Evolutionary conservation across 2,113 vertebrate genomes (phyloP).

Genomic region (Oreochromis aureus): DNA sequence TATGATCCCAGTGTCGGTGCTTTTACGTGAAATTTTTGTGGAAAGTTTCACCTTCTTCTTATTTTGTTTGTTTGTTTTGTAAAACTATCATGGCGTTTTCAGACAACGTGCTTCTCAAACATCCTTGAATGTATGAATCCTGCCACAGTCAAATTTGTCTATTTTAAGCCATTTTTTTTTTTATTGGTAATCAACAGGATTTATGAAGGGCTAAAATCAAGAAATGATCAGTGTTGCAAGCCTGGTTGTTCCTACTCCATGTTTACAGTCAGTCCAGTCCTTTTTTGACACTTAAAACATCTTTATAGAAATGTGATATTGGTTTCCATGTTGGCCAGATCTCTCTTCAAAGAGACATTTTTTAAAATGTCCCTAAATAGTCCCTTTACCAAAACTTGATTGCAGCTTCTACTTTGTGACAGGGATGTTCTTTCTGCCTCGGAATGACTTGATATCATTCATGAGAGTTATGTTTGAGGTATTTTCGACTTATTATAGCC

Average conservation of each 20-base stretch:
- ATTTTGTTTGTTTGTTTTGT: background rate
- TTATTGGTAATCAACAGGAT: background rate
- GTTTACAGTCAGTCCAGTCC: fast-evolving
- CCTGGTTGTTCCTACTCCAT: background rate
- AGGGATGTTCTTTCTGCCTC: background rate
- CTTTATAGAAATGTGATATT: background rate
- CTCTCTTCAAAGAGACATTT: background rate
- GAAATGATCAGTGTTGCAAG: background rate
- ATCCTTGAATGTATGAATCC: background rate
- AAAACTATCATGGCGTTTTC: background rate
- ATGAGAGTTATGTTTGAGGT: background rate
- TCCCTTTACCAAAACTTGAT: background rate
- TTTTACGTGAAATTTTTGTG: background rate
- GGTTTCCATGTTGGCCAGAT: background rate
- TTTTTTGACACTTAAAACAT: background rate
- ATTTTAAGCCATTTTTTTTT: background rate
- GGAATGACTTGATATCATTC: background rate
- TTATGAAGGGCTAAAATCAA: background rate
- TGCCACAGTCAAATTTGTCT: background rate
- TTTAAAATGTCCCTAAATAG: background rate
- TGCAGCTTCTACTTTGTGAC: background rate
- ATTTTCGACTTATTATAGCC: background rate
- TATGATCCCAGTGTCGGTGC: background rate
- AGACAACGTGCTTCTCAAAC: background rate
- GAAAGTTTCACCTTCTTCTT: background rate